Conservation (phyloP, 2,113 vertebrate genomes). For the Pomatostomus ruficeps region DNA sequence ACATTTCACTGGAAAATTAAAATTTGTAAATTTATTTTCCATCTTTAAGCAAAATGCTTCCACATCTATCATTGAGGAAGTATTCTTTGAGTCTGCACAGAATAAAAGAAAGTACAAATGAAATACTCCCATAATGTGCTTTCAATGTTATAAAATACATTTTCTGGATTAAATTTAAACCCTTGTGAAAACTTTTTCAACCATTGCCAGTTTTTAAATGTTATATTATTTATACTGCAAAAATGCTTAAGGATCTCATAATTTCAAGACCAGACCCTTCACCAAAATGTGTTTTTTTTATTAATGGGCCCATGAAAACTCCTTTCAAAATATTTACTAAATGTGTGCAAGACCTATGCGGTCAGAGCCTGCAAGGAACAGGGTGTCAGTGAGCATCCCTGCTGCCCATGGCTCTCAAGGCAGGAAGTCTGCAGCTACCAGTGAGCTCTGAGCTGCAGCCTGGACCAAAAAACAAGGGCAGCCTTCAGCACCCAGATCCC, state of each 20-base stretch:
- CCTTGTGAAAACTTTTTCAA: not conserved
- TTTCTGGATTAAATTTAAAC: not conserved
- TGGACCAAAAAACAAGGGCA: not conserved
- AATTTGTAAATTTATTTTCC: not conserved
- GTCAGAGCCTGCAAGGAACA: not conserved
- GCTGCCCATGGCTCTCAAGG: accelerated
- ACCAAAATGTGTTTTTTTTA: not conserved
- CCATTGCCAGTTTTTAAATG: not conserved
- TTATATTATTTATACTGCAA: not conserved
- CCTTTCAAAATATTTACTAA: not conserved
- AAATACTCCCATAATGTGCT: not conserved
- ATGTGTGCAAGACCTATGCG: accelerated
- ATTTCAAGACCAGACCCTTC: not conserved
- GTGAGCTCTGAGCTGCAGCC: not conserved
- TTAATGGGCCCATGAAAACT: not conserved
- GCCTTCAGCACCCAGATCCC: not conserved
- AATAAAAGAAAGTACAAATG: not conserved
- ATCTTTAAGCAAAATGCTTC: not conserved
- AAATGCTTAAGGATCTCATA: not conserved
- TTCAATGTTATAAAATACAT: not conserved
- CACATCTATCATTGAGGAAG: not conserved
- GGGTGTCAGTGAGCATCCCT: not conserved
- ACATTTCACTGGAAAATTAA: not conserved
- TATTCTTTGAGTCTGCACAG: not conserved
- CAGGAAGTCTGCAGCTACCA: not conserved